Evolutionary conservation across 2,797 vertebrate genomes (phyloP).

Genomic region (Numenius phaeopus): DNA sequence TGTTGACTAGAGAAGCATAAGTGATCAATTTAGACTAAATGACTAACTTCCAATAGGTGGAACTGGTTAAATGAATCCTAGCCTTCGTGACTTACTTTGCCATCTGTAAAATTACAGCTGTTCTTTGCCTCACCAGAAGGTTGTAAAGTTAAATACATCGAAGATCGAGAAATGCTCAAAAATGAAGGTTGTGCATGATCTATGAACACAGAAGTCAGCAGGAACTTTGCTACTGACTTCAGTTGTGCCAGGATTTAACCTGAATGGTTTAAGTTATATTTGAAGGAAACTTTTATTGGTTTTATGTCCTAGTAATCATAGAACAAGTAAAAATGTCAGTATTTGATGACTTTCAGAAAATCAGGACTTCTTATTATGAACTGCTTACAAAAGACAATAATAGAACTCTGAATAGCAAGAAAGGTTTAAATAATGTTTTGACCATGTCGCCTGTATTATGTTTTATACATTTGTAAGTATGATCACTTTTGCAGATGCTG

Average conservation of each 20-base stretch:
- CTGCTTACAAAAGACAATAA: background rate
- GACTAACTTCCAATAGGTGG: background rate
- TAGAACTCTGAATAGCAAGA: background rate
- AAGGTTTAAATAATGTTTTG: slow-evolving; percentile 27
- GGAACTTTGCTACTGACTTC: slow-evolving; percentile 8
- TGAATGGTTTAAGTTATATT: background rate
- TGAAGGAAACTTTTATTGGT: background rate
- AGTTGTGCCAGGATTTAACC: background rate
- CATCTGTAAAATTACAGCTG: background rate
- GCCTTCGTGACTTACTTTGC: background rate
- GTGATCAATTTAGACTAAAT: background rate
- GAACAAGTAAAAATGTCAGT: background rate
- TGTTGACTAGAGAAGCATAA: background rate
- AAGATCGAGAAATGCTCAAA: background rate
- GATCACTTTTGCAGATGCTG: slow-evolving; percentile 53
- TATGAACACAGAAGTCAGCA: background rate
- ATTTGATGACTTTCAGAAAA: slow-evolving; percentile 15
- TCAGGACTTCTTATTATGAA: background rate
- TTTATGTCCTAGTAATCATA: background rate
- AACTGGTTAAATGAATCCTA: background rate
- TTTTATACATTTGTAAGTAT: slow-evolving; percentile 47
- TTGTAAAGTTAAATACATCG: background rate
- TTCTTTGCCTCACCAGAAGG: background rate
- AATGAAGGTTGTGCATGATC: background rate
- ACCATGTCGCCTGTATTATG: background rate